A percentile compares a stretch with the other conserved stretches of the same genome.
phyloP scores from a whole-genome alignment of 2,888 invertebrate genomes.

The Ectropis crepuscularia region DNA sequence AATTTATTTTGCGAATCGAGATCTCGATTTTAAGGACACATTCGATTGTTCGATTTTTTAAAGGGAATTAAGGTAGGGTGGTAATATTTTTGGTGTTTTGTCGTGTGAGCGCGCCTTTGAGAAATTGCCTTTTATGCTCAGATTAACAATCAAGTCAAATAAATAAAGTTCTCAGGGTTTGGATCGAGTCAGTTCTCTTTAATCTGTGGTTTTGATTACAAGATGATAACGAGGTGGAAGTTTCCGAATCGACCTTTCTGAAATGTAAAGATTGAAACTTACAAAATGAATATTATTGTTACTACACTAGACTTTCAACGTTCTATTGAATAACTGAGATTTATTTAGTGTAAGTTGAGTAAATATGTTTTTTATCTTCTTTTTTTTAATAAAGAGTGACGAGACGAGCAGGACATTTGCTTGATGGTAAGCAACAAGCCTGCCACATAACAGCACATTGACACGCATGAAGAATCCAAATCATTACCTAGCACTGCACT shows the following conservation, averaged over 20 bases:
- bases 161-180: conserved; percentile 28
- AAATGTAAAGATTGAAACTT: background rate
- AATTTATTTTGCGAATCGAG: conserved; percentile 54
- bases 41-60: conserved; percentile 43
- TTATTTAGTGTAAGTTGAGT: too few relatives aligned
- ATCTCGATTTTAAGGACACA: conserved; percentile 51
- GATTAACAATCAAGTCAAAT: conserved; percentile 34
- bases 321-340: too few relatives aligned
- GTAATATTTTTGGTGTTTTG: conserved; percentile 27
- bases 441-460: too few relatives aligned
- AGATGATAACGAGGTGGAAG: conserved; percentile 13
- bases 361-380: too few relatives aligned
- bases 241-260: conserved; percentile 1
- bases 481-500: too few relatives aligned
- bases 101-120: conserved; percentile 27
- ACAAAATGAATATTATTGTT: background rate
- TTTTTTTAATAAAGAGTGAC: too few relatives aligned
- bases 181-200: background rate
- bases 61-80: conserved; percentile 33
- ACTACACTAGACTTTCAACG: too few relatives aligned
- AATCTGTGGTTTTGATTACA: conserved; percentile 9
- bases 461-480: too few relatives aligned
- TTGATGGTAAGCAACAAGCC: too few relatives aligned
- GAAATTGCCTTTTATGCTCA: conserved; percentile 29
- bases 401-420: too few relatives aligned